Conservation (phyloP, 2,888 invertebrate genomes). For the Litoditis marina region DNA sequence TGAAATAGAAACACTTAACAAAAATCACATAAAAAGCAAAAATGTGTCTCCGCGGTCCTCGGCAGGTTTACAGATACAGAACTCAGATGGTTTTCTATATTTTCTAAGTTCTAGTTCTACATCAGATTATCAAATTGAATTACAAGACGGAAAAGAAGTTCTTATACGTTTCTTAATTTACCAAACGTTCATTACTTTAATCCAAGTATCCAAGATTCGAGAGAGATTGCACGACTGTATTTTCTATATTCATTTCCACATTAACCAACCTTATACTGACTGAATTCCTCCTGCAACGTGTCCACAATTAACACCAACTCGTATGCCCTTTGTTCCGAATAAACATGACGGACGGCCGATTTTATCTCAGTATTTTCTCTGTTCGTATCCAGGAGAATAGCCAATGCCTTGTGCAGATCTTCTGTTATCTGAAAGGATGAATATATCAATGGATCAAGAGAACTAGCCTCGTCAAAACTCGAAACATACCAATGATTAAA, state of each 20-base stretch:
- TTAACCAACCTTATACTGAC: neutral
- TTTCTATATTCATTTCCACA: too few species aligned
- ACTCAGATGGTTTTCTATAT: too few species aligned
- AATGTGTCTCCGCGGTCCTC: too few species aligned
- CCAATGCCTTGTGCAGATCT: slow-evolving; percentile 3
- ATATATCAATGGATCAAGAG: too few species aligned
- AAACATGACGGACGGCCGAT: slow-evolving; percentile 5
- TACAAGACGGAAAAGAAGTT: neutral
- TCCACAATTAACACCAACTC: slow-evolving; percentile 11
- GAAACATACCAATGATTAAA: too few species aligned
- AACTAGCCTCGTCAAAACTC: too few species aligned
- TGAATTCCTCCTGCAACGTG: slow-evolving; percentile 6
- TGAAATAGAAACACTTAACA: neutral
- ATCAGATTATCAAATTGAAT: neutral
- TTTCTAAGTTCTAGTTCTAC: too few species aligned
- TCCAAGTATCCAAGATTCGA: too few species aligned
- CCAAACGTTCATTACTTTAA: too few species aligned
- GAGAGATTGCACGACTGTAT: too few species aligned
- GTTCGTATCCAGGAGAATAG: neutral
- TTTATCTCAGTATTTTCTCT: slow-evolving; percentile 2
- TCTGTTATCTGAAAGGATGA: neutral
- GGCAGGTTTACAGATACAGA: neutral
- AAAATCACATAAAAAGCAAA: too few species aligned
- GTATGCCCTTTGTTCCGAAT: slow-evolving; percentile 11
- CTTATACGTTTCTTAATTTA: too few species aligned